Evolutionary conservation across 2,113 vertebrate species (phyloP).

Genomic region (Epinephelus cyanopodus): DNA sequence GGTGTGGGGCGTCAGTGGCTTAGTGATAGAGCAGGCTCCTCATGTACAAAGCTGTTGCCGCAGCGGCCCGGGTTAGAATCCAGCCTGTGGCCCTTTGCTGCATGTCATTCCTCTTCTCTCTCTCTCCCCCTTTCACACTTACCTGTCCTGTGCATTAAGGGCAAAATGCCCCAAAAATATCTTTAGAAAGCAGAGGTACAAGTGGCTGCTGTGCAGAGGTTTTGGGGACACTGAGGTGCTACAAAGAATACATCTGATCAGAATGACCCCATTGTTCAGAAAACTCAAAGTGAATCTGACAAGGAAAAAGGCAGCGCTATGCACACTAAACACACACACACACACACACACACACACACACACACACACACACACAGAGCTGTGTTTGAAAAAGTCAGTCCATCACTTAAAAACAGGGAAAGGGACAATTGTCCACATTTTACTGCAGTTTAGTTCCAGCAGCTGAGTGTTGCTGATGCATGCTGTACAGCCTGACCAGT

Average conservation of each 20-base stretch:
- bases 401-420: slow-evolving; percentile 13
- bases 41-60: too few relatives aligned
- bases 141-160: too few relatives aligned
- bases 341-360: background rate
- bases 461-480: slow-evolving; percentile 45
- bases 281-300: background rate
- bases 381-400: background rate
- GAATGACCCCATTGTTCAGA: background rate
- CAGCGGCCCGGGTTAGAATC: too few relatives aligned
- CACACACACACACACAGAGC: background rate
- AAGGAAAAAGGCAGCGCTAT: background rate
- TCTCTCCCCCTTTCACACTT: too few relatives aligned
- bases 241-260: background rate
- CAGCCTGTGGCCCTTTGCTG: too few relatives aligned
- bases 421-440: slow-evolving; percentile 28
- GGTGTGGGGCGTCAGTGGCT: too few relatives aligned
- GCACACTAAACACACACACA: too few relatives aligned
- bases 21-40: too few relatives aligned
- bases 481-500: slow-evolving; percentile 48
- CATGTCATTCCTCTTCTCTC: too few relatives aligned
- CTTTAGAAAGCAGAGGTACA: too few relatives aligned
- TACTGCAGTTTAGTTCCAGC: slow-evolving; percentile 24
- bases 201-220: background rate
- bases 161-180: too few relatives aligned
- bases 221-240: background rate